Base-by-base conservation (phyloP, 2,888 invertebrate species). In the Atethmia centrago region DNA sequence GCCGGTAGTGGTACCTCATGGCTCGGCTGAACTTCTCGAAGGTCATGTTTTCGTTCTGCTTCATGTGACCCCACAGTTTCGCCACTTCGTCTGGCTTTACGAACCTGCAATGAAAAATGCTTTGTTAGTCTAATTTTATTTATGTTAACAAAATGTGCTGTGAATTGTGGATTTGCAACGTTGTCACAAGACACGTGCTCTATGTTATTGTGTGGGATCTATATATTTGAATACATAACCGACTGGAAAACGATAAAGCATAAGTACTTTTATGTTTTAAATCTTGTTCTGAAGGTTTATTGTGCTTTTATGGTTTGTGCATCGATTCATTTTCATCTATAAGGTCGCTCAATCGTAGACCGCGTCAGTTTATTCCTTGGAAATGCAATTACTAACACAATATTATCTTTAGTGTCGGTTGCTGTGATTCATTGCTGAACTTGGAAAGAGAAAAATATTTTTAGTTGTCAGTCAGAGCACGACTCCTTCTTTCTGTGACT, bases 21-120 rank as follows among this genome's bases (percentile, higher is more conserved):
- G 99, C 99, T 81, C 99, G 95, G 93, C 98, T 98, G 89, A 99
- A 97, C 94, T 99, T 99, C 93, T 99, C 99, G 91, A 99, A 99
- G 58, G 98, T 99, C 99, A 99, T 99, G 91, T 98, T 97, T 66
- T 97, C 97, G 91, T 99, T 99, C 92, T 98, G 98, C 92, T 99
- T 99, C 92, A 98, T 92, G 79, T 97, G 97, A 7, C 99, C 99
- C 99, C 99, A 99, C 62, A 98, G 96, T 88, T 98, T 97, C 2
- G 99, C 99, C 8, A 99, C 98, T 90, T 98, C 97, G 88, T 98
- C 98, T 64, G 98, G 98, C 88, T 98, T 97, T 19, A 98, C 98
- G 88, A 99, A 98, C 85, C 98, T 96, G 95, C 49, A 93, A 94
- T 82, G 63, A 87, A 73, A 83, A 49, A 81, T n/a, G 21, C 5